Evolutionary conservation across 2,797 vertebrate species (phyloP).

Genomic region (Cyprinodon diabolis): DNA sequence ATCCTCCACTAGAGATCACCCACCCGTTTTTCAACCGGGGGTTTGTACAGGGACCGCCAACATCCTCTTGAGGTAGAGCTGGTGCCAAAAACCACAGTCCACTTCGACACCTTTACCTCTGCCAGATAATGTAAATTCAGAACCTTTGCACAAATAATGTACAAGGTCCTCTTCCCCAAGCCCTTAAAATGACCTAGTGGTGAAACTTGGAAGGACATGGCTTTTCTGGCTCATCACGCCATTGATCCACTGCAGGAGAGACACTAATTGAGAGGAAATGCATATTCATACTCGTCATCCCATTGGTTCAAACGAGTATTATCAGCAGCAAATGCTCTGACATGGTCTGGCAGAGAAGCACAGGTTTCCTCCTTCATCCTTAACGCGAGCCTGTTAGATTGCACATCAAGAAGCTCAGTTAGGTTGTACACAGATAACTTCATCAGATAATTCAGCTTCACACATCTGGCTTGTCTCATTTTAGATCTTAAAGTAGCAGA

Average conservation of each 20-base stretch:
- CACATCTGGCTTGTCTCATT: too few relatives aligned
- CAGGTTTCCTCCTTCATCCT: background rate
- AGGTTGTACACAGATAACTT: background rate
- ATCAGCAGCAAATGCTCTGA: background rate
- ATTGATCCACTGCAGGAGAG: background rate
- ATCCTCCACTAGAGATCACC: too few relatives aligned
- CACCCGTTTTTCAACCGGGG: background rate
- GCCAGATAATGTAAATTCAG: slow-evolving; percentile 3
- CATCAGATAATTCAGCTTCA: background rate
- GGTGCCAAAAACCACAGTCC: background rate
- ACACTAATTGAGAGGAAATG: background rate
- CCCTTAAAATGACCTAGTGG: too few relatives aligned
- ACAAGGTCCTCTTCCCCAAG: too few relatives aligned
- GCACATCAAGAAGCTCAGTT: background rate
- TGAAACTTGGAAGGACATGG: background rate
- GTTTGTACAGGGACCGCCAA: background rate
- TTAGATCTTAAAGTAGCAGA: too few relatives aligned
- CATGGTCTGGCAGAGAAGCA: background rate
- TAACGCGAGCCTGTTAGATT: background rate
- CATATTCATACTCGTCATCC: background rate
- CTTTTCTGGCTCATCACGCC: background rate
- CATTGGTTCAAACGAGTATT: background rate
- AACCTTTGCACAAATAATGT: background rate
- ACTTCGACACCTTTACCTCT: background rate
- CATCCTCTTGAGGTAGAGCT: too few relatives aligned